phyloP scores from a whole-genome alignment of 1,140 invertebrate genomes.

The Plodia interpunctella region DNA sequence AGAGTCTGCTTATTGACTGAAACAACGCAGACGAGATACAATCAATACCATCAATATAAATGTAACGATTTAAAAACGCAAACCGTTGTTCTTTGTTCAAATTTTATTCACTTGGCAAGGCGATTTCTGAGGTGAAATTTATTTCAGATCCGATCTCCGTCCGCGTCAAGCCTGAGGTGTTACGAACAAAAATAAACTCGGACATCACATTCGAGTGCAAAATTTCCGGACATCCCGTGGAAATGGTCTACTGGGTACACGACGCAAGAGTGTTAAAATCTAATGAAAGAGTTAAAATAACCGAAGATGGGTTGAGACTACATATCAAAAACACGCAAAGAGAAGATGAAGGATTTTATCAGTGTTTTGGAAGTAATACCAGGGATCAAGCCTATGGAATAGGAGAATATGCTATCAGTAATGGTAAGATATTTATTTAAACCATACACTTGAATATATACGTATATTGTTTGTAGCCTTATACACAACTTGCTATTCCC shows the following conservation, averaged over 20 bases:
- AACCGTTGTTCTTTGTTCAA: not conserved
- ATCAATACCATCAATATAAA: not conserved
- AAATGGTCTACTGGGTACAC: conserved; percentile 89
- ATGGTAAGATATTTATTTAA: conserved; percentile 81
- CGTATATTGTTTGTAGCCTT: too few relatives aligned
- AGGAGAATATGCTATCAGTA: conserved; percentile 88
- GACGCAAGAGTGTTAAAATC: conserved; percentile 83
- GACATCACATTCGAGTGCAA: conserved; percentile 90
- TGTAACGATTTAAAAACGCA: not conserved
- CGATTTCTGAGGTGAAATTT: conserved; percentile 17
- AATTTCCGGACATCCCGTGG: conserved; percentile 89
- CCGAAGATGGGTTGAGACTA: conserved; percentile 75
- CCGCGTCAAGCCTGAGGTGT: conserved; percentile 84
- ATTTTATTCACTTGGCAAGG: conserved; percentile 1
- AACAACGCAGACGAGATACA: not conserved
- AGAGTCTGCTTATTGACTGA: not conserved
- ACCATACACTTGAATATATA: not conserved
- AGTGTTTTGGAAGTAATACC: conserved; percentile 91
- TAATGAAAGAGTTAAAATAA: conserved; percentile 78
- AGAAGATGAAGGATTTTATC: conserved; percentile 92
- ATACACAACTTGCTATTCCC: too few relatives aligned
- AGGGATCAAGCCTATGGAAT: conserved; percentile 91
- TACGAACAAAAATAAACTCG: conserved; percentile 89
- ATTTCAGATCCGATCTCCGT: conserved; percentile 83
- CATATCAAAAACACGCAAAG: conserved; percentile 84